A percentile compares a stretch with the other conserved stretches of the same genome.
phyloP scores from a whole-genome alignment of 2,888 invertebrate species.

The Perithous albicinctus region DNA sequence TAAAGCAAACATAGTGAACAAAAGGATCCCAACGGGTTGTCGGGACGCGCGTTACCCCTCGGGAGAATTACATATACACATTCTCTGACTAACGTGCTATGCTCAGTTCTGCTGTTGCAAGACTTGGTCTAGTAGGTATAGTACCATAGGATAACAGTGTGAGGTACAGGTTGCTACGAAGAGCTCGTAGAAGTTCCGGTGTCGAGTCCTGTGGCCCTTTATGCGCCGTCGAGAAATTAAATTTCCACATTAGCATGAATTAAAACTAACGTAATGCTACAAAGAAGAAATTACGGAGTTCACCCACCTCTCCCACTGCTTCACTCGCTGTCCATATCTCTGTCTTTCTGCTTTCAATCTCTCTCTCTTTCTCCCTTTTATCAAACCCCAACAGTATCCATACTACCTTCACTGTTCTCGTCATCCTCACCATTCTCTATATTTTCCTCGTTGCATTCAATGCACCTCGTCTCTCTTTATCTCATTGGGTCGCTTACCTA shows the following conservation, averaged over 20 bases:
- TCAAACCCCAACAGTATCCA: slow-evolving; percentile 26
- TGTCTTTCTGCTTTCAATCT: too few relatives aligned
- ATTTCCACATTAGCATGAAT: slow-evolving; percentile 65
- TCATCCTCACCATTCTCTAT: slow-evolving; percentile 36
- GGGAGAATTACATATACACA: slow-evolving; percentile 34
- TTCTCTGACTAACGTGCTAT: slow-evolving; percentile 40
- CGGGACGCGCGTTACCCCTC: slow-evolving; percentile 22
- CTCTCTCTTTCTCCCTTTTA: slow-evolving; percentile 12
- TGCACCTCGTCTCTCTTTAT: background rate
- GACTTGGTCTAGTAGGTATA: slow-evolving; percentile 40
- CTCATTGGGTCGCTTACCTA: background rate
- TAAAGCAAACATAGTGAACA: slow-evolving; percentile 36
- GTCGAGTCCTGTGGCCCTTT: slow-evolving; percentile 48
- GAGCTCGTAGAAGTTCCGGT: slow-evolving; percentile 61
- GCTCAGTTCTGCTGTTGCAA: slow-evolving; percentile 32
- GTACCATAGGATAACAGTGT: slow-evolving; percentile 28
- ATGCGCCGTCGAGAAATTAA: slow-evolving; percentile 50
- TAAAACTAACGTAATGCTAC: slow-evolving; percentile 63
- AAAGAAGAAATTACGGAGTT: slow-evolving; percentile 61
- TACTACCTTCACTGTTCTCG: slow-evolving; percentile 19
- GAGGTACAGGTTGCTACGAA: slow-evolving; percentile 42
- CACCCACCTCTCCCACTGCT: slow-evolving; percentile 16
- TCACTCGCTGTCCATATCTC: slow-evolving; percentile 49
- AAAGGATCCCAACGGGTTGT: slow-evolving; percentile 41
- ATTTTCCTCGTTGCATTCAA: slow-evolving; percentile 17